Percentiles rank a stretch among this genome's conserved stretches.
phyloP scores from a whole-genome alignment of 2,888 invertebrate species.

The Drosophila fungiperda region DNA sequence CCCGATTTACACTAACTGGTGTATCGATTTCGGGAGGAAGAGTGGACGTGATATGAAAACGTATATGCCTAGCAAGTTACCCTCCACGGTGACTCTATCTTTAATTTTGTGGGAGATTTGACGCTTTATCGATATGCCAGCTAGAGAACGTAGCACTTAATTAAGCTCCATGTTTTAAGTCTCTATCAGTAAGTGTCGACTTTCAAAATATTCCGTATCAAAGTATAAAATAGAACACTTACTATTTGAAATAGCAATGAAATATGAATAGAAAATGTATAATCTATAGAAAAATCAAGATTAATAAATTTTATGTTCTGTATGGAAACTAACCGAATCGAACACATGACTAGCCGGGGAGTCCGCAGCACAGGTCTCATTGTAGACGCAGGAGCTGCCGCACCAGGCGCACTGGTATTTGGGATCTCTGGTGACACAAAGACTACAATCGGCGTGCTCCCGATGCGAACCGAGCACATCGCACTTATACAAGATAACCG shows the following conservation, averaged over 20 bases:
- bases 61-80: too few relatives aligned
- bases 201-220: too few relatives aligned
- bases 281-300: background rate
- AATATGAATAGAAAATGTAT: background rate
- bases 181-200: too few relatives aligned
- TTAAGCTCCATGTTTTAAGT: too few relatives aligned
- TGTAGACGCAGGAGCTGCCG: constrained; percentile 93
- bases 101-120: too few relatives aligned
- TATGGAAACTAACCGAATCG: background rate
- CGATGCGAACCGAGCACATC: constrained; percentile 96
- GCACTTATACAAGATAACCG: constrained; percentile 97
- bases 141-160: too few relatives aligned
- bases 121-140: too few relatives aligned
- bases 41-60: too few relatives aligned
- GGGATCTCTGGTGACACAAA: constrained; percentile 96
- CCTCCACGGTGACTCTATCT: too few relatives aligned
- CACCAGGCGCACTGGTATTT: constrained; percentile 99
- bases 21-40: background rate
- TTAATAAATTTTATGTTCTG: background rate
- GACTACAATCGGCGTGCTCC: constrained; percentile 97
- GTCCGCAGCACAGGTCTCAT: constrained; percentile 89
- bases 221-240: background rate
- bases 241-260: background rate
- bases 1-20: background rate
- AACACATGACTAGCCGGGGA: background rate